phyloP scores from a whole-genome alignment of 92 coral and sea anemone species.

The Actinernus sp. region DNA sequence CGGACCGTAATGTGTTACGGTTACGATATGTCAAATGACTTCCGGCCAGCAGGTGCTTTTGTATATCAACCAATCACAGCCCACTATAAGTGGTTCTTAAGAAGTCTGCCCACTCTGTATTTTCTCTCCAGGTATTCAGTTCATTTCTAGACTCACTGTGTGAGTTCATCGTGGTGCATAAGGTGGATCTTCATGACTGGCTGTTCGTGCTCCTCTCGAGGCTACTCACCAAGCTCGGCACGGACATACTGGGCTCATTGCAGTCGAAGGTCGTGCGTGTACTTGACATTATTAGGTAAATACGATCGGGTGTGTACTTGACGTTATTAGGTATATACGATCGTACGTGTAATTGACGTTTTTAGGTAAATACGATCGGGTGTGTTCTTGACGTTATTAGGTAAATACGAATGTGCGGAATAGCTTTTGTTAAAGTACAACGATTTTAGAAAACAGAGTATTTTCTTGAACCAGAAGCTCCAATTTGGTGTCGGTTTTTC shows the following conservation, averaged over 20 bases:
- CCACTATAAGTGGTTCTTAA: no score
- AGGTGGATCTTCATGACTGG: constrained; percentile 98
- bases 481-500: no score
- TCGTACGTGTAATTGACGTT: constrained; percentile 89
- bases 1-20: no score
- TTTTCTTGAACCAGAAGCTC: no score
- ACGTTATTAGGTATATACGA: neutral
- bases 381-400: neutral
- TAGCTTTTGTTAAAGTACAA: no score
- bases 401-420: no score
- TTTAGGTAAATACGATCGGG: constrained; percentile 60
- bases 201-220: constrained; percentile 92
- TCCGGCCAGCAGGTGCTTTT: no score
- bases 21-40: no score
- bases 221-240: constrained; percentile 92
- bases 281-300: constrained; percentile 93
- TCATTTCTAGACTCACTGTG: constrained; percentile 91
- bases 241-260: constrained; percentile 87
- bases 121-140: constrained; percentile 91
- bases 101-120: no score
- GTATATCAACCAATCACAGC: no score
- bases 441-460: no score
- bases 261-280: constrained; percentile 96
- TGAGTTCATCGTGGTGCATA: constrained; percentile 95
- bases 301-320: no score